A percentile compares a stretch with the other conserved stretches of the same genome.
Evolutionary conservation across 2,888 invertebrate genomes (phyloP).

Genomic region (Coremacera marginata): DNA sequence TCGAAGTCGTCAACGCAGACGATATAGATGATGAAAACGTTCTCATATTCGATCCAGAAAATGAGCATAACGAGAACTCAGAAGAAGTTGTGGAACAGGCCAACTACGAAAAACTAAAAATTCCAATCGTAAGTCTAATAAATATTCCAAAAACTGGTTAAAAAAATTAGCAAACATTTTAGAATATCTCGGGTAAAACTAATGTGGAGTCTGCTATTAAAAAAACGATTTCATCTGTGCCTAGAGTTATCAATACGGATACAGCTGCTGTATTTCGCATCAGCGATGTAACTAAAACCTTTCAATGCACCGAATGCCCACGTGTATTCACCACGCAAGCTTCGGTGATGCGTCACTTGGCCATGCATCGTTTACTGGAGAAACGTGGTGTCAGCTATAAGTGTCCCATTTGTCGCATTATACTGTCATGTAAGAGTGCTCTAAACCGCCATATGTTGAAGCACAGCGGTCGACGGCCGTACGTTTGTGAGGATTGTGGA

Average conservation of each 20-base stretch:
- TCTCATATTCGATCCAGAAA: conserved; percentile 54
- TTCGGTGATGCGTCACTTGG: conserved; percentile 74
- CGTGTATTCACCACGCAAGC: conserved; percentile 75
- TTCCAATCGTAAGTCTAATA: conserved; percentile 59
- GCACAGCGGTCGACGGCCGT: conserved; percentile 73
- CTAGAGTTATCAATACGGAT: conserved; percentile 13
- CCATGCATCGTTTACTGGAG: conserved; percentile 73
- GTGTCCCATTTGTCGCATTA: conserved; percentile 75
- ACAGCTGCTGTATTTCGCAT: conserved; percentile 47
- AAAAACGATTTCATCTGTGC: neutral
- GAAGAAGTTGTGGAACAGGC: conserved; percentile 46
- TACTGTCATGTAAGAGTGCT: conserved; percentile 76
- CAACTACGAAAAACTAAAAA: conserved; percentile 68
- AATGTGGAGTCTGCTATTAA: conserved; percentile 24
- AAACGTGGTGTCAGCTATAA: conserved; percentile 71
- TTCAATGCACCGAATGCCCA: conserved; percentile 75
- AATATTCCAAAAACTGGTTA: neutral
- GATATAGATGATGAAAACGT: conserved; percentile 51
- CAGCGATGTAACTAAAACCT: conserved; percentile 70
- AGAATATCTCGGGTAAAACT: conserved; percentile 13
- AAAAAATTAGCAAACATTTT: neutral
- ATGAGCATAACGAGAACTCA: conserved; percentile 40
- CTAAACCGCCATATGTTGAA: conserved; percentile 78
- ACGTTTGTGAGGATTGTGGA: conserved; percentile 72
- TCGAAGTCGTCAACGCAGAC: conserved; percentile 49